Conservation (phyloP, 2,113 vertebrate species). For the Mus musculus region GRCm39 chr11:37085501-37086000, state of each 20-base stretch:
- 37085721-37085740: neutral
- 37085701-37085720: neutral
- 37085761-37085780: neutral
- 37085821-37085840: neutral
- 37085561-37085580: neutral
- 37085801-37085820: slow-evolving; percentile 4
- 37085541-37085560: too few species aligned
- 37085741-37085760: neutral
- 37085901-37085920: neutral
- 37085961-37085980: neutral
- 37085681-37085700: neutral
- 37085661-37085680: neutral
- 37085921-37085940: neutral
- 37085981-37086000: neutral
- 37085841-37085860: neutral
- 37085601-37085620: neutral
- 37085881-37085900: neutral
- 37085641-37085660: neutral
- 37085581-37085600: slow-evolving; percentile 22
- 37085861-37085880: neutral
- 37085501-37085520: rapidly evolving
- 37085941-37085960: neutral
- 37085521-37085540: too few species aligned
- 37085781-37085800: neutral
- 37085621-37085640: neutral